phyloP scores from a whole-genome alignment of 1,140 invertebrate species.

The Pachypeltis micranthus region DNA sequence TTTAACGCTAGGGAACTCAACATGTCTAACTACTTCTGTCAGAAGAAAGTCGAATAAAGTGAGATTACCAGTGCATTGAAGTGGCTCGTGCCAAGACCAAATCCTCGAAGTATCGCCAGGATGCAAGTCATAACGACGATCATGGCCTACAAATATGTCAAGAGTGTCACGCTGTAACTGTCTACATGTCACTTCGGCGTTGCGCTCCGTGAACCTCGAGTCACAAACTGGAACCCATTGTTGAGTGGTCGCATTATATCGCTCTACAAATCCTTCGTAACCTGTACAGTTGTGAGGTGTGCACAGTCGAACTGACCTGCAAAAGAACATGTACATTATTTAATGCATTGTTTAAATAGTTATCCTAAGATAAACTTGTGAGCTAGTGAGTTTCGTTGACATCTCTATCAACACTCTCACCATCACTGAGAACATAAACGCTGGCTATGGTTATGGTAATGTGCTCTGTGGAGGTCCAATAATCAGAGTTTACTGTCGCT shows the following conservation, averaged over 20 bases:
- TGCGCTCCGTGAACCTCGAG: conserved; percentile 81
- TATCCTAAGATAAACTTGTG: no score
- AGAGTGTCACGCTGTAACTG: conserved; percentile 83
- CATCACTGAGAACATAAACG: no score
- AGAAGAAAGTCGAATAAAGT: no score
- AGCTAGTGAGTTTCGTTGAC: no score
- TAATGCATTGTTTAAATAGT: no score
- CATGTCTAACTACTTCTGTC: no score
- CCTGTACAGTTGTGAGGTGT: conserved; percentile 56
- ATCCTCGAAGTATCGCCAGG: conserved; percentile 68
- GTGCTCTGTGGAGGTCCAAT: no score
- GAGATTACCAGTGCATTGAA: conserved; percentile 58
- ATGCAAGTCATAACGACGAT: conserved; percentile 69
- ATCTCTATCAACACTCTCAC: no score
- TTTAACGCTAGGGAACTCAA: no score
- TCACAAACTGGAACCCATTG: conserved; percentile 98
- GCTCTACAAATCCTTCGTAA: conserved; percentile 80
- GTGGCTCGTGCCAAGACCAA: conserved; percentile 90
- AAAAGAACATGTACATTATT: no score
- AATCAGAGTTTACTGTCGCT: no score
- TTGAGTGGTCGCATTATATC: conserved; percentile 85
- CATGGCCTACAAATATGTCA: conserved; percentile 74
- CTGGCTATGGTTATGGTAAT: no score
- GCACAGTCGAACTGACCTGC: conserved; percentile 55
- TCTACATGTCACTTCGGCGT: conserved; percentile 88